phyloP scores from a whole-genome alignment of 2,888 invertebrate species.

The Cephus runcator region DNA sequence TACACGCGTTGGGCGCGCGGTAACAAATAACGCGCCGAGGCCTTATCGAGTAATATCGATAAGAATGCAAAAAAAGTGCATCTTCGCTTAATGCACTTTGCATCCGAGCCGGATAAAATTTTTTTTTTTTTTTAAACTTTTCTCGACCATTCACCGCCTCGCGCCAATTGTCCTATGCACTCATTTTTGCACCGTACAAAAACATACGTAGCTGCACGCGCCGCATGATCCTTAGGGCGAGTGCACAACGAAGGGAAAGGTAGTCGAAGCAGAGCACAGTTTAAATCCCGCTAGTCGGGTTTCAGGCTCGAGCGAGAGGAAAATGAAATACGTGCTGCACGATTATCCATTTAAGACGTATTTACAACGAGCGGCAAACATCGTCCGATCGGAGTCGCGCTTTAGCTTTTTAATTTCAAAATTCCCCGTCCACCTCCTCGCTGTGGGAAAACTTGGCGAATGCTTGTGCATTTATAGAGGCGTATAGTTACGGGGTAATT shows the following conservation, averaged over 20 bases:
- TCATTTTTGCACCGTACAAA: not conserved
- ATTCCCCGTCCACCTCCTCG: not conserved
- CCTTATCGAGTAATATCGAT: not conserved
- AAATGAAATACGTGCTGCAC: not conserved
- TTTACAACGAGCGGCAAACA: not conserved
- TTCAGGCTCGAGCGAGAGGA: not conserved
- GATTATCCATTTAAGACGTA: not conserved
- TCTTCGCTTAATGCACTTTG: not conserved
- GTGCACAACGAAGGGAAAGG: not conserved
- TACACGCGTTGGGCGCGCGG: constrained; percentile 9
- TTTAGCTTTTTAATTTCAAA: not conserved
- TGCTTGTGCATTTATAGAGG: not conserved
- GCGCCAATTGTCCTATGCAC: not conserved
- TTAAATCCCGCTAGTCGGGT: not conserved
- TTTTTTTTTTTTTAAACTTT: no score
- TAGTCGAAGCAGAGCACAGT: not conserved
- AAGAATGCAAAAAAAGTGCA: not conserved
- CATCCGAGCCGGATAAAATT: no score
- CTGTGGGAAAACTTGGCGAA: not conserved
- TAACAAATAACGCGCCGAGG: constrained; percentile 23
- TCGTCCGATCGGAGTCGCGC: not conserved
- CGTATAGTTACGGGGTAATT: not conserved
- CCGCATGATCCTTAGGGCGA: not conserved
- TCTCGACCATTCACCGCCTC: no score
- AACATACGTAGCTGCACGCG: not conserved